These are phyloP conservation scores for Steinernema khuongi DNA, from an alignment of 1,140 invertebrate genomes.

Conservation along the genomic window DNA sequence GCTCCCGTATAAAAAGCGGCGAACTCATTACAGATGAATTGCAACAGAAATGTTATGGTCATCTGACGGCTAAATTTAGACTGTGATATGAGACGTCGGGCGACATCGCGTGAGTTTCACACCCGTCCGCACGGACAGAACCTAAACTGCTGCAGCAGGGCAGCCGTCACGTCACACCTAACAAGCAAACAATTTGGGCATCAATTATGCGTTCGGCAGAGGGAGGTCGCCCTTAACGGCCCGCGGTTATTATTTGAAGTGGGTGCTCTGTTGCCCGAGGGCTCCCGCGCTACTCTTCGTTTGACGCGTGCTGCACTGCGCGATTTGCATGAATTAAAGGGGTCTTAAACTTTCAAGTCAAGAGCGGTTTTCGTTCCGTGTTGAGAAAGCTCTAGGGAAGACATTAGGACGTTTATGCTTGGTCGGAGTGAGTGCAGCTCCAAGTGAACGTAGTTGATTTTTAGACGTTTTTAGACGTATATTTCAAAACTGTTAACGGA, in stretches of 20 bases:
- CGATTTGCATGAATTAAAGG: not conserved
- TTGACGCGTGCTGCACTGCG: not conserved
- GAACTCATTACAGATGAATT: conserved; percentile 10
- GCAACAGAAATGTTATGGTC: not conserved
- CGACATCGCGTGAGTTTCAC: not conserved
- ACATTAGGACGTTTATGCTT: too few relatives aligned
- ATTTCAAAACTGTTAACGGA: too few relatives aligned
- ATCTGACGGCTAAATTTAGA: not conserved
- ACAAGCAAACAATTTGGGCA: conserved; percentile 2
- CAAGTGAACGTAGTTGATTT: too few relatives aligned
- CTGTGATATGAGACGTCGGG: not conserved
- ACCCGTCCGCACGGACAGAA: not conserved
- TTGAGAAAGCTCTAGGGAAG: too few relatives aligned
- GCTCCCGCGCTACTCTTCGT: not conserved
- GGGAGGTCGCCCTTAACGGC: not conserved
- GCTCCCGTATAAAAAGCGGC: too few relatives aligned
- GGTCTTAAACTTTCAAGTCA: too few relatives aligned
- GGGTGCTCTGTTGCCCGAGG: not conserved
- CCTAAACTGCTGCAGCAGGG: not conserved
- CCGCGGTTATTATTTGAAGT: not conserved
- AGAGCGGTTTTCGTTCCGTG: too few relatives aligned
- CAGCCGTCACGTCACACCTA: conserved; percentile 4
- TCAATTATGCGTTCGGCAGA: not conserved
- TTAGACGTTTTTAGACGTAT: too few relatives aligned
- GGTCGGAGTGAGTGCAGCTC: too few relatives aligned